phyloP scores from a whole-genome alignment of 2,113 vertebrate genomes.

The Terrapene triunguis region DNA sequence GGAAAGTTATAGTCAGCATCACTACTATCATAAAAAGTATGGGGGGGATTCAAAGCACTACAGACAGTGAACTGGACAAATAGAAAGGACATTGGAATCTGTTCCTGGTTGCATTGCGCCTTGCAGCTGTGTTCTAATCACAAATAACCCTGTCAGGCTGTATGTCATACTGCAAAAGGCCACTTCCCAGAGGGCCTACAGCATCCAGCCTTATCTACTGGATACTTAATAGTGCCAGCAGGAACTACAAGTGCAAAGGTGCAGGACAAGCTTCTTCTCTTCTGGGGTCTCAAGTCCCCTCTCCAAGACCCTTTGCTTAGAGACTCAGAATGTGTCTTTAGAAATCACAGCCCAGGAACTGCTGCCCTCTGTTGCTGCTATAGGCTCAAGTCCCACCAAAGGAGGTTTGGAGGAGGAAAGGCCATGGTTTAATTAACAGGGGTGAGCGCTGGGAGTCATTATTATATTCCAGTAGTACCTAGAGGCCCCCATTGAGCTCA shows the following conservation, averaged over 20 bases:
- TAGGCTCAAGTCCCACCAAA: conserved; percentile 55
- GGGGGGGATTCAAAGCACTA: neutral
- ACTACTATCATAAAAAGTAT: neutral
- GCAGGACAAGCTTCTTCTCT: neutral
- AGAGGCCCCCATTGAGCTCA: conserved; percentile 66
- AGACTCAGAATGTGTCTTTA: neutral
- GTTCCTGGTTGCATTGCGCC: neutral
- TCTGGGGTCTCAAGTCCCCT: neutral
- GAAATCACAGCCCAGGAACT: neutral
- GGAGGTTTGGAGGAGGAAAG: conserved; percentile 54
- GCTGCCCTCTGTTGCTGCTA: neutral
- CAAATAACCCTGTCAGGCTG: neutral
- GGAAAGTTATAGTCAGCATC: neutral
- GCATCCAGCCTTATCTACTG: neutral
- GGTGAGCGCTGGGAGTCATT: conserved; percentile 49
- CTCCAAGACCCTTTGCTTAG: neutral
- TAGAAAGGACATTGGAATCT: neutral
- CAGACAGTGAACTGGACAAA: neutral
- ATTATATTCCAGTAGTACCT: neutral
- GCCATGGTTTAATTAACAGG: conserved; percentile 45
- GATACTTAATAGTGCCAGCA: neutral
- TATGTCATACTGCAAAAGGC: neutral
- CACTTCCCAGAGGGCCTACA: neutral
- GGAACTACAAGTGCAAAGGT: neutral
- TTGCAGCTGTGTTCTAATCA: neutral